Conservation (phyloP, 1,140 invertebrate genomes). For the Streblospio benedicti region DNA sequence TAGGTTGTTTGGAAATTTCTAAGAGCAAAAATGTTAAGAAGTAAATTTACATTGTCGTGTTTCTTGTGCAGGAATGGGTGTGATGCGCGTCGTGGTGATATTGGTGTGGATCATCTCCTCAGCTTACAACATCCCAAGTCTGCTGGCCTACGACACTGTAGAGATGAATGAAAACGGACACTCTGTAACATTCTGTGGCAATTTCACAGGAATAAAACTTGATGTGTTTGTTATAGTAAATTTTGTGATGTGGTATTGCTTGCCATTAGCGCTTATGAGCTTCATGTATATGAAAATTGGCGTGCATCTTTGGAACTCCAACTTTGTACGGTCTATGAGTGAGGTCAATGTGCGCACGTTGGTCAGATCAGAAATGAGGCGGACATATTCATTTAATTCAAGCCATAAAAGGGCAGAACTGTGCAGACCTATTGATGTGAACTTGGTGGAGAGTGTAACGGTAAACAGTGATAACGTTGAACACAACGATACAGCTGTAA, state of each 20-base stretch:
- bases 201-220: not conserved
- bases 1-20: too few relatives aligned
- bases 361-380: too few relatives aligned
- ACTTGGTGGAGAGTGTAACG: too few relatives aligned
- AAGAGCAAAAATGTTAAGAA: too few relatives aligned
- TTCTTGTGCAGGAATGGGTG: too few relatives aligned
- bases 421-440: too few relatives aligned
- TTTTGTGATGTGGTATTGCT: constrained; percentile 56
- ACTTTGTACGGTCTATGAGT: too few relatives aligned
- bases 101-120: not conserved
- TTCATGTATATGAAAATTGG: constrained; percentile 61
- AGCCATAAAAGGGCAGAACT: too few relatives aligned
- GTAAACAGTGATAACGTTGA: too few relatives aligned
- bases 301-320: not conserved
- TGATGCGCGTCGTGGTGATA: not conserved
- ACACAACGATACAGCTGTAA: too few relatives aligned
- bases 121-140: not conserved
- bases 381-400: too few relatives aligned
- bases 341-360: not conserved
- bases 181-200: not conserved
- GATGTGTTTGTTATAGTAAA: constrained; percentile 20
- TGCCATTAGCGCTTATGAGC: constrained; percentile 71
- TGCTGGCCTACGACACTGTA: not conserved
- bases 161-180: not conserved
- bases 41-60: too few relatives aligned